phyloP scores from a whole-genome alignment of 2,797 vertebrate species.

The Craterocephalus amniculus region DNA sequence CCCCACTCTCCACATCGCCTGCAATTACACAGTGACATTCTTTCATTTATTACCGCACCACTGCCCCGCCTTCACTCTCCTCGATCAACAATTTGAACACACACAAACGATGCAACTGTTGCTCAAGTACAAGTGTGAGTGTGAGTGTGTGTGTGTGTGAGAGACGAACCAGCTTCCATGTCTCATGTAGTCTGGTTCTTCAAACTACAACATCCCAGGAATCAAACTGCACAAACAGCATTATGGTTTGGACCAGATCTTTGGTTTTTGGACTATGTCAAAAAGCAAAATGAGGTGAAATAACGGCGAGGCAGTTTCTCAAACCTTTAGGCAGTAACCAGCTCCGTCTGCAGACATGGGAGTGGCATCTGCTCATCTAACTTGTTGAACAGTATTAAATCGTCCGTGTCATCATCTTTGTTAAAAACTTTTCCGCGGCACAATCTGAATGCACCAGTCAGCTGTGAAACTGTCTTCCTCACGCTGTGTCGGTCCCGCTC shows the following conservation, averaged over 20 bases:
- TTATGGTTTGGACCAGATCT: neutral
- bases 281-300: neutral
- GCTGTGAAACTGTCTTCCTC: neutral
- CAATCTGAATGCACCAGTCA: neutral
- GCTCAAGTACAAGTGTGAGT: conserved; percentile 6
- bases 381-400: neutral
- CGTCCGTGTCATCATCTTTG: neutral
- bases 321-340: neutral
- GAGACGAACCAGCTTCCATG: conserved; percentile 7
- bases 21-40: conserved; percentile 78
- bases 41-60: conserved; percentile 73
- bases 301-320: neutral
- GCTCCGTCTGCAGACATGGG: neutral
- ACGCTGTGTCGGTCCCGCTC: neutral
- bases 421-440: no score
- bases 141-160: neutral
- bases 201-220: neutral
- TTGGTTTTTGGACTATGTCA: neutral
- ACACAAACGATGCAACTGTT: conserved; percentile 12
- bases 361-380: neutral
- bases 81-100: conserved; percentile 21
- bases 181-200: conserved; percentile 2
- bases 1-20: conserved; percentile 71
- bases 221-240: neutral
- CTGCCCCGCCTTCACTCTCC: conserved; percentile 31